A percentile compares a stretch with the other conserved stretches of the same genome.
These are phyloP conservation scores for Chloroceryle amazona DNA, from an alignment of 2,797 vertebrate genomes.

Conservation along the genomic window DNA sequence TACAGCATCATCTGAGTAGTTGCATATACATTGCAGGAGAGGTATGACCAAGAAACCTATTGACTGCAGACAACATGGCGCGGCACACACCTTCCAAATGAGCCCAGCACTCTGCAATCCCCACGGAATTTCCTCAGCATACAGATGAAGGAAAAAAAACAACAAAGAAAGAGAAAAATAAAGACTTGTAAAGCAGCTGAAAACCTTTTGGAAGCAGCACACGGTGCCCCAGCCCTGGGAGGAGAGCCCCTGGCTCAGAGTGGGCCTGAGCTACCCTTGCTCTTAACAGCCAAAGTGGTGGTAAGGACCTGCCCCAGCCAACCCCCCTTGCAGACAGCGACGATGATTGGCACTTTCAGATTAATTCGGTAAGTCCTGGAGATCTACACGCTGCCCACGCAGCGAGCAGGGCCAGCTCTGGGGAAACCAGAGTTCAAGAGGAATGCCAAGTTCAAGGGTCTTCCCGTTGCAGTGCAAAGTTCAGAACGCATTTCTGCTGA, in stretches of 20 bases:
- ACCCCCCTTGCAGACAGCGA: background rate
- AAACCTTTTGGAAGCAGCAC: background rate
- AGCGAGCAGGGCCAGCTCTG: accelerated
- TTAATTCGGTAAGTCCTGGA: background rate
- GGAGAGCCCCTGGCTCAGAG: background rate
- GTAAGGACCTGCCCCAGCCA: background rate
- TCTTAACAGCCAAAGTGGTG: background rate
- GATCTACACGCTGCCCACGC: background rate
- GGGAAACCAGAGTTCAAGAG: background rate
- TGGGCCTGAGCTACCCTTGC: background rate
- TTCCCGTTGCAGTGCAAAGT: background rate
- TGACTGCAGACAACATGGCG: background rate
- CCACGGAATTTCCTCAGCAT: background rate
- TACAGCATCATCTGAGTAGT: background rate
- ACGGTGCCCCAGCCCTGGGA: background rate
- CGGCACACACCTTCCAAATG: background rate
- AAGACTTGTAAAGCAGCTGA: background rate
- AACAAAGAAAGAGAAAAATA: background rate
- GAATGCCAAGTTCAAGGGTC: background rate
- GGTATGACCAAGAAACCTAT: accelerated
- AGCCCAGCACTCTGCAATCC: background rate
- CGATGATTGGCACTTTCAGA: background rate
- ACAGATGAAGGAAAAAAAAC: background rate
- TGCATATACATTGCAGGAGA: background rate
- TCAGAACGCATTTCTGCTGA: background rate